A percentile compares a stretch with the other conserved stretches of the same genome.
Conservation (phyloP, 2,888 invertebrate genomes). For the Caenorhabditis zanzibari region DNA sequence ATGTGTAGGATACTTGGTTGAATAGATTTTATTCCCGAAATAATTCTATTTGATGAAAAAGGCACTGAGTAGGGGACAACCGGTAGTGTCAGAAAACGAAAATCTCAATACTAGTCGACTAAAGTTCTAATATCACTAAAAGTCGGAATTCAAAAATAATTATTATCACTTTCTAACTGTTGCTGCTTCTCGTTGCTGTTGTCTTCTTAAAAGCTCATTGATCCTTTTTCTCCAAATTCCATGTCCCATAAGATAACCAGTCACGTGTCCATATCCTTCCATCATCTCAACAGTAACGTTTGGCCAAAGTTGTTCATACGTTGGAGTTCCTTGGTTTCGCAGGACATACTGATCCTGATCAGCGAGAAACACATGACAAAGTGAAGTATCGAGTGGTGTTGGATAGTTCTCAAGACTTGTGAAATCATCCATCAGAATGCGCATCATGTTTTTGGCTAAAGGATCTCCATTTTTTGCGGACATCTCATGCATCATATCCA, state of each 20-base stretch:
- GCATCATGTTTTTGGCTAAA: constrained; percentile 87
- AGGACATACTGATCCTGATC: constrained; percentile 79
- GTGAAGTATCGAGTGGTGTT: constrained; percentile 90
- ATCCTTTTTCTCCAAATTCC: constrained; percentile 71
- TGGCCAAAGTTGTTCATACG: constrained; percentile 77
- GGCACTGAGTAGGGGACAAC: constrained; percentile 8
- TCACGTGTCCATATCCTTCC: constrained; percentile 76
- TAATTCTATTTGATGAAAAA: constrained; percentile 30
- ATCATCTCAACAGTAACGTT: constrained; percentile 73
- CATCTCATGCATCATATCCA: constrained; percentile 67
- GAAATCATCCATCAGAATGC: constrained; percentile 98
- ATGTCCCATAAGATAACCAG: constrained; percentile 68
- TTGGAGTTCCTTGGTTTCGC: constrained; percentile 61
- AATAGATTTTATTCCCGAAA: constrained; percentile 45
- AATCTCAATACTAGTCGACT: neutral
- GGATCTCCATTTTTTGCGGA: constrained; percentile 55
- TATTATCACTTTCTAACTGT: neutral
- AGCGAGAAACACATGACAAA: constrained; percentile 90
- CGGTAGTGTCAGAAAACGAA: constrained; percentile 2
- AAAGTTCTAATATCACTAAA: constrained; percentile 31
- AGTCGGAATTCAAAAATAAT: constrained; percentile 9
- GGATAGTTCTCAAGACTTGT: constrained; percentile 96
- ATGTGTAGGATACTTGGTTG: neutral
- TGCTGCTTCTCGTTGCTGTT: neutral
- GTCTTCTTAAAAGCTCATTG: constrained; percentile 39